phyloP scores from a whole-genome alignment of 2,888 invertebrate species.

The Ophonus ardosiacus region DNA sequence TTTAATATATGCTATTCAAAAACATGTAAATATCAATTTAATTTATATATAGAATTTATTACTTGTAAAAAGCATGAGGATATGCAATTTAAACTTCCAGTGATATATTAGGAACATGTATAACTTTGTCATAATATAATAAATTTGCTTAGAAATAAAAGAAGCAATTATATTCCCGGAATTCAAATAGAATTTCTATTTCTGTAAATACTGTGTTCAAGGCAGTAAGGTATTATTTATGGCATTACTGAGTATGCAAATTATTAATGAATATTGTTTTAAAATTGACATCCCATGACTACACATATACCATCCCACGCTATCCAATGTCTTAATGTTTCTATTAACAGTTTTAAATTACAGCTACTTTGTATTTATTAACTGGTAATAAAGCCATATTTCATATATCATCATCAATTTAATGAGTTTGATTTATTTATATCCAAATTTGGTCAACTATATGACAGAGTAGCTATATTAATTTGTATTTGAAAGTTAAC shows the following conservation, averaged over 20 bases:
- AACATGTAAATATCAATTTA: too few species aligned
- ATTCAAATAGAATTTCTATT: conserved; percentile 43
- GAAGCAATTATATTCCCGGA: conserved; percentile 33
- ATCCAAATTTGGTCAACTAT: too few species aligned
- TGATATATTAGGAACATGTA: too few species aligned
- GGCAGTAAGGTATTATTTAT: conserved; percentile 38
- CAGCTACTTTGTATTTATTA: not conserved
- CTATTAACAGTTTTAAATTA: conserved; percentile 1
- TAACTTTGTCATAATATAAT: conserved; percentile 11
- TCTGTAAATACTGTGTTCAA: conserved; percentile 37
- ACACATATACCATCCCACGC: conserved; percentile 1
- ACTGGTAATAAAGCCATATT: not conserved
- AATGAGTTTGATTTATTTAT: too few species aligned
- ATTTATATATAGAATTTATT: not conserved
- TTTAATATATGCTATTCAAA: too few species aligned
- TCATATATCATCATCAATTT: not conserved
- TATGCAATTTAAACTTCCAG: not conserved
- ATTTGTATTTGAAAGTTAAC: too few species aligned
- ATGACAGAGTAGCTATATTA: too few species aligned
- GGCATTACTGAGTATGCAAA: conserved; percentile 24
- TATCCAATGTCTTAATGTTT: not conserved
- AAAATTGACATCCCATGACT: conserved; percentile 29
- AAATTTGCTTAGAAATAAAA: conserved; percentile 33
- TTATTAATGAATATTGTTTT: conserved; percentile 47
- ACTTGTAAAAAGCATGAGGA: not conserved